Conservation (phyloP, 2,888 invertebrate genomes). For the Eupithecia inturbata region DNA sequence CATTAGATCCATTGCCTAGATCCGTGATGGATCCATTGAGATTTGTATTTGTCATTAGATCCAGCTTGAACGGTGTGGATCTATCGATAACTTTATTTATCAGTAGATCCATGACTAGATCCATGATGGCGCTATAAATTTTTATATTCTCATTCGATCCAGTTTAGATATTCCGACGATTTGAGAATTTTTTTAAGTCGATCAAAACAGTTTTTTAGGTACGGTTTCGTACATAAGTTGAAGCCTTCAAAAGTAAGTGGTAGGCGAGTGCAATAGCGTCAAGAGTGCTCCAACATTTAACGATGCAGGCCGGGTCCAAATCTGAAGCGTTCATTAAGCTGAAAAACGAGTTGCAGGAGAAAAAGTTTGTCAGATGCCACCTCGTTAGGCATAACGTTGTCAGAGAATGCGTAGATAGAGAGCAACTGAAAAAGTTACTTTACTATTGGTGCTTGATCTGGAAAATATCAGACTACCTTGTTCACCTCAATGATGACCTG, state of each 20-base stretch:
- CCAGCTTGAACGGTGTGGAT: background rate
- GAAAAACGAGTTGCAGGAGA: slow-evolving; percentile 45
- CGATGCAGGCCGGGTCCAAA: slow-evolving; percentile 49
- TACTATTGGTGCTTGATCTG: background rate
- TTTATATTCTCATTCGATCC: background rate
- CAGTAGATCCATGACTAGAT: too few species aligned
- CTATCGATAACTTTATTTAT: too few species aligned
- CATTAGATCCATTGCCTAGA: background rate
- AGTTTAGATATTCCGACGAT: background rate
- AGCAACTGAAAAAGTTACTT: background rate
- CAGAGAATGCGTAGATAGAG: background rate
- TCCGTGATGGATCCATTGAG: background rate
- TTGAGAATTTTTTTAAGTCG: background rate
- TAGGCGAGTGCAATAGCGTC: slow-evolving; percentile 23
- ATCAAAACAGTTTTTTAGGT: background rate
- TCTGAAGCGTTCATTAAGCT: slow-evolving; percentile 51
- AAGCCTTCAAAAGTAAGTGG: slow-evolving; percentile 13
- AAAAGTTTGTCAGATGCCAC: slow-evolving; percentile 29
- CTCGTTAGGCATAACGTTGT: slow-evolving; percentile 19
- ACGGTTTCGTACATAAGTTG: background rate
- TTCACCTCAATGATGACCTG: too few species aligned
- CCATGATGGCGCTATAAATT: too few species aligned
- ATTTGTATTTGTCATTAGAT: background rate
- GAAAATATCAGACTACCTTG: too few species aligned
- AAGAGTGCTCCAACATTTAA: slow-evolving; percentile 55